phyloP scores from a whole-genome alignment of 2,888 invertebrate genomes.

The Proisotoma minuta region DNA sequence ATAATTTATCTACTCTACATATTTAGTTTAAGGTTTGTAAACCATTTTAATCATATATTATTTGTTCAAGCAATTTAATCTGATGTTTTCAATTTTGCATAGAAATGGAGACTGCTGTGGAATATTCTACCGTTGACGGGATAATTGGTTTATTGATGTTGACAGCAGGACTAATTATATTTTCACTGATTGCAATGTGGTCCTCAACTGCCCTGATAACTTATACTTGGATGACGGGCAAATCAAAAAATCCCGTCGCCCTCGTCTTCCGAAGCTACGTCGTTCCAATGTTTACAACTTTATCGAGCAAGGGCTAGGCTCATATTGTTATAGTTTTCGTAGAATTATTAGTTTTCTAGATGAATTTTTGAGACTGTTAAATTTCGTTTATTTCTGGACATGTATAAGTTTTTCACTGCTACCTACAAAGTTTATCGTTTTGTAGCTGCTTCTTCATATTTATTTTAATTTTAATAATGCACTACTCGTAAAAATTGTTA shows the following conservation, averaged over 20 bases:
- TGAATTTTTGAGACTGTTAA: too few relatives aligned
- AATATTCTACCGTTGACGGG: constrained; percentile 31
- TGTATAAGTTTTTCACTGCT: too few relatives aligned
- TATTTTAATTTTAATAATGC: too few relatives aligned
- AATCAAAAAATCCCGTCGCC: constrained; percentile 23
- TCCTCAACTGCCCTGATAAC: constrained; percentile 28
- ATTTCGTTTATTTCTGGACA: too few relatives aligned
- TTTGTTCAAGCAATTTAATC: neutral
- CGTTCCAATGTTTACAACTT: neutral
- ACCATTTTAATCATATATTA: too few relatives aligned
- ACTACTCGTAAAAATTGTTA: too few relatives aligned
- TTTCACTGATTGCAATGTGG: constrained; percentile 19
- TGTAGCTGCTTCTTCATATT: too few relatives aligned
- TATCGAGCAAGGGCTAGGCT: neutral
- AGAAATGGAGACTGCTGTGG: constrained; percentile 19
- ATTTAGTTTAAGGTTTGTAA: too few relatives aligned
- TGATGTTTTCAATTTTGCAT: neutral
- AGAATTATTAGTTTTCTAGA: too few relatives aligned
- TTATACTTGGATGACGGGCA: constrained; percentile 33
- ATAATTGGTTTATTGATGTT: constrained; percentile 29
- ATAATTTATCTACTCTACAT: neutral
- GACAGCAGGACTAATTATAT: constrained; percentile 18
- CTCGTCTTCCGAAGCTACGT: constrained; percentile 14
- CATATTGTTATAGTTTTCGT: too few relatives aligned
- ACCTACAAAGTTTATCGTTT: too few relatives aligned